Percentiles rank a stretch among this genome's conserved stretches.
Evolutionary conservation across 2,113 vertebrate species (phyloP).

Genomic region (Leucopsar rothschildi): DNA sequence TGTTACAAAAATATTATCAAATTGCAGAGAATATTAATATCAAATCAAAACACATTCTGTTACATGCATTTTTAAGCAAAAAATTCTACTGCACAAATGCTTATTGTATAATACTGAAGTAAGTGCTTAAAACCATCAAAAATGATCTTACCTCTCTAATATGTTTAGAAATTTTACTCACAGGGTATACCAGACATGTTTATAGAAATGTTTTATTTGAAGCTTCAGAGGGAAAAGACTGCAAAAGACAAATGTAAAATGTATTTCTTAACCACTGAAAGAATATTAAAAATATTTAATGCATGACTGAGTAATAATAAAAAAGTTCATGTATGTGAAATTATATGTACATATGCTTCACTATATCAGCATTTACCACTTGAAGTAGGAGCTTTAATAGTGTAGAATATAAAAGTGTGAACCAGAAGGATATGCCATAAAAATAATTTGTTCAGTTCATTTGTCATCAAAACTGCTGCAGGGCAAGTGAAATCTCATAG

Average conservation of each 20-base stretch:
- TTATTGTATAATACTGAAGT: neutral
- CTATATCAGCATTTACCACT: neutral
- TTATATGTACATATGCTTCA: neutral
- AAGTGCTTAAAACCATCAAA: neutral
- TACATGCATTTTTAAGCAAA: neutral
- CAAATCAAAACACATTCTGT: neutral
- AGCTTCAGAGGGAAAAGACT: neutral
- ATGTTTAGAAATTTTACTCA: neutral
- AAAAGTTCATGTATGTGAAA: neutral
- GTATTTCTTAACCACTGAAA: neutral
- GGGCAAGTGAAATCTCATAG: neutral
- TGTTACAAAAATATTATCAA: neutral
- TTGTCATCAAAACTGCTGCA: neutral
- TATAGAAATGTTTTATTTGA: neutral
- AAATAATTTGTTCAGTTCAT: neutral
- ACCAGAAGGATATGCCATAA: neutral
- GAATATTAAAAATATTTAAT: neutral
- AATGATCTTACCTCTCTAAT: neutral
- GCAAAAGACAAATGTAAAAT: neutral
- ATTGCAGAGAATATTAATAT: neutral
- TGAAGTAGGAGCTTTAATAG: neutral
- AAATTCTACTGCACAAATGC: neutral
- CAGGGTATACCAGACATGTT: neutral
- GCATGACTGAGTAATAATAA: neutral
- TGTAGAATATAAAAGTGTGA: neutral